phyloP scores from a whole-genome alignment of 2,797 vertebrate species.

The Pangasius macronema region DNA sequence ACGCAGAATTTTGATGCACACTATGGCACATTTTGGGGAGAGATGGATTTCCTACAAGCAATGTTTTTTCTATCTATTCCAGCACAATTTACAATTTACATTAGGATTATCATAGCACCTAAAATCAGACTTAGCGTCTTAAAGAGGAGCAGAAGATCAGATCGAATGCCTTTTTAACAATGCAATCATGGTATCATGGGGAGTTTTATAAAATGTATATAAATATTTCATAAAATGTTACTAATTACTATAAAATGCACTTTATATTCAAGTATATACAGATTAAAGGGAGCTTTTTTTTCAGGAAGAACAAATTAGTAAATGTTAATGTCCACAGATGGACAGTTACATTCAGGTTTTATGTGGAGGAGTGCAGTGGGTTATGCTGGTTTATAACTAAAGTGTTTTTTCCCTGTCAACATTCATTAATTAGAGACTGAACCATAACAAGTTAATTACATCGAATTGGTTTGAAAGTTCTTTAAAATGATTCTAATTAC shows the following conservation, averaged over 20 bases:
- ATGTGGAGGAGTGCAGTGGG: slow-evolving; percentile 62
- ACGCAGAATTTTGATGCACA: not conserved
- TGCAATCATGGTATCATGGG: slow-evolving; percentile 49
- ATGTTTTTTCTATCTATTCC: slow-evolving; percentile 25
- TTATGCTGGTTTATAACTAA: slow-evolving; percentile 63
- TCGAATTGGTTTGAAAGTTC: slow-evolving; percentile 61
- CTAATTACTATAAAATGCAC: slow-evolving; percentile 83
- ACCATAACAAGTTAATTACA: slow-evolving; percentile 63
- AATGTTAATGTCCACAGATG: slow-evolving; percentile 47
- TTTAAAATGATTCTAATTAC: slow-evolving; percentile 72
- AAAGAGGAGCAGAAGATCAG: slow-evolving; percentile 28
- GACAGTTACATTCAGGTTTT: slow-evolving; percentile 68
- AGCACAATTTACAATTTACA: slow-evolving; percentile 26
- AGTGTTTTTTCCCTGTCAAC: slow-evolving; percentile 67
- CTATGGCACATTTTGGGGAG: not conserved
- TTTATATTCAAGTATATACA: slow-evolving; percentile 76
- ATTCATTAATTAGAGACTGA: slow-evolving; percentile 72
- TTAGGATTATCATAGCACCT: not conserved
- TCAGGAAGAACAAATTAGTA: slow-evolving; percentile 58
- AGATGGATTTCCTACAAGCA: not conserved
- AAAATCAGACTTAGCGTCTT: not conserved
- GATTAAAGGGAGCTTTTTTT: slow-evolving; percentile 44
- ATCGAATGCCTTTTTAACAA: slow-evolving; percentile 40
- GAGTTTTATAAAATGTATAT: slow-evolving; percentile 51
- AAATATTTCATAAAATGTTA: slow-evolving; percentile 72